Percentiles rank a stretch among this genome's conserved stretches.
Conservation (phyloP, 2,888 invertebrate genomes). For the Ligdia adustata region DNA sequence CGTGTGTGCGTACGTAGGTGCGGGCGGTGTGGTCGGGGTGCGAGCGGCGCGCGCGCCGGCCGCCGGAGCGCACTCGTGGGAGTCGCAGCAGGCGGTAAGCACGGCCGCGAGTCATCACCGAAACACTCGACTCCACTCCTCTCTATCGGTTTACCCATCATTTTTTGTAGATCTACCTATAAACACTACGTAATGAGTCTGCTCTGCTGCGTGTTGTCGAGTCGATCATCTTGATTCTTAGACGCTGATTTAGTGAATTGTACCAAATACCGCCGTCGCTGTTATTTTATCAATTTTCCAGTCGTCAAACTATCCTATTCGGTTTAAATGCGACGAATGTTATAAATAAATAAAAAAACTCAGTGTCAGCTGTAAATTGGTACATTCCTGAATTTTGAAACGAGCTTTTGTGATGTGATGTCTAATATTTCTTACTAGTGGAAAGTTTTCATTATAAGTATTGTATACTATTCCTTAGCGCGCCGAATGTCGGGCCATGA, state of each 20-base stretch:
- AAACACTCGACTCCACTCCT: slow-evolving; percentile 65
- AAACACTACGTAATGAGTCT: slow-evolving; percentile 76
- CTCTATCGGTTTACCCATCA: slow-evolving; percentile 78
- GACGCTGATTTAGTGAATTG: slow-evolving; percentile 74
- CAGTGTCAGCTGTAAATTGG: slow-evolving; percentile 49
- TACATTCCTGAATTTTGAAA: slow-evolving; percentile 70
- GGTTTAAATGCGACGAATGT: neutral
- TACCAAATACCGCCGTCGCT: slow-evolving; percentile 52
- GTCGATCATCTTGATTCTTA: slow-evolving; percentile 72
- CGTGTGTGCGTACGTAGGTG: slow-evolving; percentile 80
- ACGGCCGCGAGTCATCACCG: neutral
- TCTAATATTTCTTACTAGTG: slow-evolving; percentile 51
- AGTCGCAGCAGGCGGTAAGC: slow-evolving; percentile 78
- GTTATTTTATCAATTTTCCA: neutral
- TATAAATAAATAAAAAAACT: neutral
- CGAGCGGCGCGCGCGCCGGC: slow-evolving; percentile 64
- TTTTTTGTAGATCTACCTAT: slow-evolving; percentile 74
- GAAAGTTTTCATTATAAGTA: slow-evolving; percentile 30
- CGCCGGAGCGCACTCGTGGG: slow-evolving; percentile 62
- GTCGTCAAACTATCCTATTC: slow-evolving; percentile 12
- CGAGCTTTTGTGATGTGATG: slow-evolving; percentile 82
- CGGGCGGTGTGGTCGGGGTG: slow-evolving; percentile 74
- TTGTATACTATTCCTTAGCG: slow-evolving; percentile 31
- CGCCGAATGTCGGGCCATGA: slow-evolving; percentile 34
- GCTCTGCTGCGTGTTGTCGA: slow-evolving; percentile 82